Base-by-base conservation (phyloP, 2,888 invertebrate species). In the Cactoblastis cactorum region DNA sequence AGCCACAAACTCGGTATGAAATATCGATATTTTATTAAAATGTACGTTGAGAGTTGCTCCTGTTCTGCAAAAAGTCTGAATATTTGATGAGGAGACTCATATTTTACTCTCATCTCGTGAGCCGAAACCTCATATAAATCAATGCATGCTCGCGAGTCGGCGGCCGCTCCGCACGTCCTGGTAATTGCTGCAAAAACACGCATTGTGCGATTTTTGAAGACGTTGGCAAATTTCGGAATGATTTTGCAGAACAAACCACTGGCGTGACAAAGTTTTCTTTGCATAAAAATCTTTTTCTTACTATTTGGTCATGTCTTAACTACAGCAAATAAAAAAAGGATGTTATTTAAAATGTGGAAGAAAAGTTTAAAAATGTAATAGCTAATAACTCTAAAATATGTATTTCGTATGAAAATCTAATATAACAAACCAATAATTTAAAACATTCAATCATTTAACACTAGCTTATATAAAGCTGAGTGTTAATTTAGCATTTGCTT, bases 11-110 rank as follows among this genome's bases (percentile, higher is more conserved):
- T 69, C 69, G 74, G 75, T 76, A 82, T 86, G 83, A 87, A 78
- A 80, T 84, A 85, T 87, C 64, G 84, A 72, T 76, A 84, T 83
- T 86, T 87, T 88, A 87, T 88, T 87, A 80, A 85, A 87, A 89
- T 83, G 79, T 86, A 74, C 74, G 74, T 77, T 75, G 77, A 83
- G 70, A 79, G 76, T 74, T 76, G 78, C 81, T 75, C 71, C 67
- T 57, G 73, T 55, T 59, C 71, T 77, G 79, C 75, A 80, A 87
- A 84, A 83, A 77, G 82, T 70, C 68, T 77, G 85, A 84, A 85
- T 81, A 79, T 86, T 86, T 86, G 83, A 86, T 81, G 75, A 71
- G 73, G 76, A 58, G 78, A 63, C 79, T 87, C 84, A 88, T 88
- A 88, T 85, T 87, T 86, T 83, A 86, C 78, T 81, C 77, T 74